phyloP scores from a whole-genome alignment of 2,888 invertebrate species.

The Leptogaster cylindrica region DNA sequence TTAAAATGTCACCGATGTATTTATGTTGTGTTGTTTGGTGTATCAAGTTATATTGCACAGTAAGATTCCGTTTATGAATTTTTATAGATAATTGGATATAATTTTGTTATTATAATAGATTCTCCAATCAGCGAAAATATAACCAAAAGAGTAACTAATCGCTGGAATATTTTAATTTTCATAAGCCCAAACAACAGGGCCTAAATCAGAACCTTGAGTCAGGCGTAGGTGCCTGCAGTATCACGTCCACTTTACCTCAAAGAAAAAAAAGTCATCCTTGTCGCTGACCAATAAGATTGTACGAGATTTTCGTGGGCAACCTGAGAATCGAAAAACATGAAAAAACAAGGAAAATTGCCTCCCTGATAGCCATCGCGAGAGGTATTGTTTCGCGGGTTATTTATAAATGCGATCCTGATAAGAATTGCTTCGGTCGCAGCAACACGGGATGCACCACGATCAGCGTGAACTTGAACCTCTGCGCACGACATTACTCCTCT shows the following conservation, averaged over 20 bases:
- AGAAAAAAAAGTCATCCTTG: neutral
- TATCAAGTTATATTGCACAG: too few species aligned
- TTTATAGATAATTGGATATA: too few species aligned
- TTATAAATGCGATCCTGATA: constrained; percentile 48
- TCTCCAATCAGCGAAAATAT: too few species aligned
- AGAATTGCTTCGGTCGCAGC: constrained; percentile 37
- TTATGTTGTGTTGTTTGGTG: too few species aligned
- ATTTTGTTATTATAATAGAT: too few species aligned
- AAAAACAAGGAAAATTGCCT: constrained; percentile 30
- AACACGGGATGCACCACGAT: constrained; percentile 47
- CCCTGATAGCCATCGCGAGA: constrained; percentile 25
- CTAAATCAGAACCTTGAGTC: constrained; percentile 4
- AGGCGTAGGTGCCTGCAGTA: constrained; percentile 14
- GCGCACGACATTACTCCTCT: constrained; percentile 48
- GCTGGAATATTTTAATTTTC: too few species aligned
- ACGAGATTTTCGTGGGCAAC: constrained; percentile 28
- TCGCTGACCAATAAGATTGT: neutral
- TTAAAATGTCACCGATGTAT: too few species aligned
- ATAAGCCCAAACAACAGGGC: neutral
- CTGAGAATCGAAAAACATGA: constrained; percentile 25
- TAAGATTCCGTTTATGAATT: too few species aligned
- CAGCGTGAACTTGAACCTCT: constrained; percentile 50
- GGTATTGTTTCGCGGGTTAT: constrained; percentile 43
- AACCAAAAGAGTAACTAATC: too few species aligned
- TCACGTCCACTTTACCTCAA: neutral